Conservation (phyloP, 2,113 vertebrate species). For the Prunella himalayana region DNA sequence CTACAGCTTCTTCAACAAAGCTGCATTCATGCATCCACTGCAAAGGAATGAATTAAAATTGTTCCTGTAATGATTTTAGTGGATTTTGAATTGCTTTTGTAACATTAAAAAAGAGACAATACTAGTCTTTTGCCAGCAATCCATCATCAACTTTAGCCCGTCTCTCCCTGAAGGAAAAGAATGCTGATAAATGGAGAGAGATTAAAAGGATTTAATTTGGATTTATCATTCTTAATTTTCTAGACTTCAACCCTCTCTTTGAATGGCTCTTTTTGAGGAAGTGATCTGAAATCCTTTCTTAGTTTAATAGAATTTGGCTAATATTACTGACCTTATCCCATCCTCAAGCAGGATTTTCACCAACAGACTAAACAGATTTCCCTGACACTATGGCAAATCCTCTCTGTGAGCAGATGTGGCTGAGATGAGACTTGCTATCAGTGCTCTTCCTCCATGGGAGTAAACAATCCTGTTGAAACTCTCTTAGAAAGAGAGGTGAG, state of each 20-base stretch:
- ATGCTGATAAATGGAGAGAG: not conserved
- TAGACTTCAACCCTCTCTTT: not conserved
- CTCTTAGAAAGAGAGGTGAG: not conserved
- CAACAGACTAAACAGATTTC: not conserved
- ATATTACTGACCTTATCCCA: not conserved
- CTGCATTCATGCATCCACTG: fast-evolving
- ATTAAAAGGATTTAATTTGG: not conserved
- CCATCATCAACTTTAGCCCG: not conserved
- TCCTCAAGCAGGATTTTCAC: not conserved
- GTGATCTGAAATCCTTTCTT: not conserved
- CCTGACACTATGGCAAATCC: not conserved
- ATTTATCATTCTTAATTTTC: constrained; percentile 19
- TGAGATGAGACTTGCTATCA: not conserved
- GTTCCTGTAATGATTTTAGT: not conserved
- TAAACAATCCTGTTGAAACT: not conserved
- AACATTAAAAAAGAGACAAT: not conserved
- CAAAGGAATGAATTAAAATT: not conserved
- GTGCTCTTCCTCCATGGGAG: fast-evolving
- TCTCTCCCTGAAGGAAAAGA: not conserved
- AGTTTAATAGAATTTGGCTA: constrained; percentile 38
- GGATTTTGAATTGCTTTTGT: not conserved
- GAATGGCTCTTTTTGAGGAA: not conserved
- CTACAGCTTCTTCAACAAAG: not conserved
- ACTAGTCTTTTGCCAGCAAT: not conserved
- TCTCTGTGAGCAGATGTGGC: not conserved